These are phyloP conservation scores for Leptopilina boulardi DNA, from an alignment of 1,140 invertebrate species.

Conservation along the genomic window DNA sequence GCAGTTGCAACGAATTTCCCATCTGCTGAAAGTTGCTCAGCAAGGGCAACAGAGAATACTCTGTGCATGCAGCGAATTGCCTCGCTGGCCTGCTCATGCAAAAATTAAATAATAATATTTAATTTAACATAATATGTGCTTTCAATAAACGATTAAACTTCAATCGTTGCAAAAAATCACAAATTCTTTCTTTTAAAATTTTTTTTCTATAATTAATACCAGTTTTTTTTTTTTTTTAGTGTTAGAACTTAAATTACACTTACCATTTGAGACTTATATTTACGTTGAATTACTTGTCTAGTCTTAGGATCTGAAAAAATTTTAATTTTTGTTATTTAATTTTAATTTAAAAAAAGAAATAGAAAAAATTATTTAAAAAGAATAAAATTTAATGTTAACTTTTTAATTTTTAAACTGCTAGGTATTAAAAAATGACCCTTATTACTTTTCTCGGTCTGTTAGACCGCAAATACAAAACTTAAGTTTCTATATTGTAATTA, in stretches of 20 bases:
- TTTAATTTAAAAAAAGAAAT: too few species aligned
- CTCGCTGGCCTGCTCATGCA: conserved; percentile 67
- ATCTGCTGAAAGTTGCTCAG: conserved; percentile 62
- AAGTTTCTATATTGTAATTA: too few species aligned
- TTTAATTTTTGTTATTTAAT: too few species aligned
- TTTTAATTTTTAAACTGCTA: too few species aligned
- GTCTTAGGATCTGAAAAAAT: conserved; percentile 97
- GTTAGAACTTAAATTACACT: conserved; percentile 72
- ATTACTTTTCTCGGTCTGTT: too few species aligned
- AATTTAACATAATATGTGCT: conserved; percentile 14
- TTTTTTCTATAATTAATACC: too few species aligned
- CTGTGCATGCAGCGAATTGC: conserved; percentile 74
- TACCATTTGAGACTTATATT: conserved; percentile 99
- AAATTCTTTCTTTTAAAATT: background rate
- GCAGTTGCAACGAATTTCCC: conserved; percentile 47
- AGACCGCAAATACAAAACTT: too few species aligned
- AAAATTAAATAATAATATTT: conserved; percentile 31
- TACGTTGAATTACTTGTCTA: conserved; percentile 95
- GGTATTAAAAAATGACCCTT: too few species aligned
- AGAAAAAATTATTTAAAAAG: too few species aligned
- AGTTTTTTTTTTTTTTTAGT: too few species aligned
- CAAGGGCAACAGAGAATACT: conserved; percentile 74
- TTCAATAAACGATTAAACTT: background rate
- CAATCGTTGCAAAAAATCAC: conserved; percentile 1
- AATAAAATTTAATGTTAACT: too few species aligned